Base-by-base conservation (phyloP, 2,113 vertebrate genomes). In the Festucalex cinctus region DNA sequence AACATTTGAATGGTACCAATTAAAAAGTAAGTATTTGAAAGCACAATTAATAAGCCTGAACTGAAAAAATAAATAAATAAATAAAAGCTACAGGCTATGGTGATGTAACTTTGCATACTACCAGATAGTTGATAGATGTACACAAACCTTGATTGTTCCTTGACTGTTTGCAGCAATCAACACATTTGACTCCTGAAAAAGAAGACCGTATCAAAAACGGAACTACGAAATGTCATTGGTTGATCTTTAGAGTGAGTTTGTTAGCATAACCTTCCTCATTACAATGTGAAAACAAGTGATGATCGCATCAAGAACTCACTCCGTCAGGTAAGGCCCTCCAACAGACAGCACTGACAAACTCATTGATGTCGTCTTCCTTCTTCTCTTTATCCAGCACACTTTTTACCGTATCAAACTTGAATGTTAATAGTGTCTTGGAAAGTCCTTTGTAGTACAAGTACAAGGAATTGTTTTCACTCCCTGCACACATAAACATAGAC, bases 81-180 rank as follows among this genome's bases (percentile, higher is more conserved):
- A 17, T 17, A 41, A 51, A 20, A n/a, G 9, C 19, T 4, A 22
- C n/a, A n/a, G n/a, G n/a, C n/a, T 12, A 10, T 1, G 24, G 22
- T 54, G 22, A 54, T 26, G 10, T 26, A 54, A 26, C 10, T 32
- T 57, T 17, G 54, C 14, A 57, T 32, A 28, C 26, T 2, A 32
- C 54, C 17, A 32, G 26, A 32, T 2, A 28, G 26, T 6, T 32
- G 16, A 32, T 2, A 16, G 54, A 39, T n/a, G 39, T 32, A 32
- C 77, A 90, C 93, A 91, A 90, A 98, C 97, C 97, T 99, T 99
- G 89, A 99, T 99, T 90, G 97, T 99, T 93, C 97, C 97, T 94
- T 99, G 97, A 93, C 97, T 99, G 94, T 99, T 99, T 88, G 97
- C 97, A 92, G 97, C 97, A 86, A 98, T 98, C 87, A 99, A 91